phyloP scores from a whole-genome alignment of 2,113 vertebrate species.

The Etia nguti region DNA sequence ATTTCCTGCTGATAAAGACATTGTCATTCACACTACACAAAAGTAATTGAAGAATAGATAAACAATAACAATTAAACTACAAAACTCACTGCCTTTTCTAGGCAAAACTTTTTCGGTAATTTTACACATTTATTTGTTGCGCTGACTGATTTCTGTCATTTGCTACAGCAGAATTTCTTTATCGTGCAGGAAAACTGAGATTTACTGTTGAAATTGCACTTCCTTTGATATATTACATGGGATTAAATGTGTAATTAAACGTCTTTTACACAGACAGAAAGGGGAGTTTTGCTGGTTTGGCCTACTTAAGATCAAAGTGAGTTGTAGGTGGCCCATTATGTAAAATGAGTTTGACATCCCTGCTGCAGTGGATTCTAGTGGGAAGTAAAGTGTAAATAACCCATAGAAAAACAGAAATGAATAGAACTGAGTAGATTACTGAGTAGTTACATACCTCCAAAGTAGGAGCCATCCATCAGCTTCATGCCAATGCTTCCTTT shows the following conservation, averaged over 20 bases:
- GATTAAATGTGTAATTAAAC: not conserved
- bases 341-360: not conserved
- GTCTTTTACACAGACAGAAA: not conserved
- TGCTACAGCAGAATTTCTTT: not conserved
- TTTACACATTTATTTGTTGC: not conserved
- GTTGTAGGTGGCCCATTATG: not conserved
- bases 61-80: not conserved
- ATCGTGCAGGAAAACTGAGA: not conserved
- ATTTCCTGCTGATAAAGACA: not conserved
- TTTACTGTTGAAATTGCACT: not conserved
- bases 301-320: not conserved
- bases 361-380: not conserved
- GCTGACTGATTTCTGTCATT: not conserved
- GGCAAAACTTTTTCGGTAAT: not conserved
- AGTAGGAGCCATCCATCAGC: slow-evolving; percentile 92
- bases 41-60: not conserved
- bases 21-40: rapidly evolving
- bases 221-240: rapidly evolving
- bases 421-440: rapidly evolving
- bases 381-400: not conserved
- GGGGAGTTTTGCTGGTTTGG: not conserved
- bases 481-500: slow-evolving; percentile 91
- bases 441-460: slow-evolving; percentile 80
- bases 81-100: not conserved
- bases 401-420: not conserved